Conservation (phyloP, 2,797 vertebrate species). For the Falco berigora region DNA sequence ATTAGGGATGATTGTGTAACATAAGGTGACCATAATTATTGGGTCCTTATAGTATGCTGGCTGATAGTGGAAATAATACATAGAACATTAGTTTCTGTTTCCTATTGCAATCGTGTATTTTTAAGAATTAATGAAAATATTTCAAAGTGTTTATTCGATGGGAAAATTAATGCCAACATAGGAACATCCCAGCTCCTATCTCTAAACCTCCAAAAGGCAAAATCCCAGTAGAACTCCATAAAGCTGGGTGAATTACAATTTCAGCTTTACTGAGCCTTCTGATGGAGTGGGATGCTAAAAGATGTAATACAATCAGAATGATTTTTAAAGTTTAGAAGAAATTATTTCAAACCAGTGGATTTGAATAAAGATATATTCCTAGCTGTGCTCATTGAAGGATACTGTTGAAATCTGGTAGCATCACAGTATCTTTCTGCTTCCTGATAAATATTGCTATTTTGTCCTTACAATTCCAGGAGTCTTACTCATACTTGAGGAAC, state of each 20-base stretch:
- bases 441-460: neutral
- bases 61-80: neutral
- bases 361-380: neutral
- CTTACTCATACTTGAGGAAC: neutral
- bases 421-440: neutral
- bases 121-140: neutral
- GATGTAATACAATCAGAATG: neutral
- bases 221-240: neutral
- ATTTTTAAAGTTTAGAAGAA: neutral
- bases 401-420: neutral
- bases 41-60: neutral
- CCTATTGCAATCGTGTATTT: neutral
- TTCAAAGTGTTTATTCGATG: neutral
- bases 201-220: neutral
- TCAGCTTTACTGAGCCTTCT: neutral
- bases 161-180: neutral
- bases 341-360: neutral
- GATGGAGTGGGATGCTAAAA: neutral
- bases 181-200: neutral
- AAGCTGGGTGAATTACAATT: neutral
- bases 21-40: neutral
- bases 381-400: neutral
- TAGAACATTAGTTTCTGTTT: neutral
- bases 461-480: neutral
- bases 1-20: neutral